Evolutionary conservation across 2,113 vertebrate genomes (phyloP), one percentile per base, ranked within the genome.

Genomic region (Caranx melampygus): DNA sequence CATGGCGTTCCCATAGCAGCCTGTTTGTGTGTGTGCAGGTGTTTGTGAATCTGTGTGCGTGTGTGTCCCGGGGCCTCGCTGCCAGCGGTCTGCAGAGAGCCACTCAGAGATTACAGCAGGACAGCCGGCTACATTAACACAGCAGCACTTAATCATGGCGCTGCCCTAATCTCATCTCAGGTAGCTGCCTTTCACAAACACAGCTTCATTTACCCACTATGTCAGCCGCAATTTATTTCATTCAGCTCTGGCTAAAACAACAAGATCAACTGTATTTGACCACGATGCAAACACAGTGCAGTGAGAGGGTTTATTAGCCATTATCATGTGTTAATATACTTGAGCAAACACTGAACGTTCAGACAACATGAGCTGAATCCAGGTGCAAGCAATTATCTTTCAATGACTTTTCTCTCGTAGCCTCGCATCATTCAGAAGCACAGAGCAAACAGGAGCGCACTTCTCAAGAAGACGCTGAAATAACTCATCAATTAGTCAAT

Each of bases 121-220:
- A 49, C 51, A 51, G 77, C 75, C 89, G 44, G 69, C 91, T 76
- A 92, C 92, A 94, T 94, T 94, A 94, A 90, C 90, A 93, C 82
- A 87, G 87, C 80, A 82, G 79, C 77, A 54, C 71, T 72, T 88
- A 90, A 94, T 91, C 79, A 81, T 87, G 82, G 72, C 76, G 62
- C 76, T 88, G 78, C 10, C 88, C 86, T 94, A 91, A 91, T 94
- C 91, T 89, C 82, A 86, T 86, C 89, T 90, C 88, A 92, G 91
- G 91, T 93, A 88, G 86, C 90, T 82, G 89, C 89, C 85, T 87
- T 82, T 76, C 81, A 82, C 88, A 87, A 79, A 93, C 69, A 83
- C 73, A 35, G 60, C 76, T 57, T 72, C 72, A 47, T 63, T 55
- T 42, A 62, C 37, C 33, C 37, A 20, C 83, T 63, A 40, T 73